Evolutionary conservation across 1,140 invertebrate genomes (phyloP).

Genomic region (Caenorhabditis remanei): DNA sequence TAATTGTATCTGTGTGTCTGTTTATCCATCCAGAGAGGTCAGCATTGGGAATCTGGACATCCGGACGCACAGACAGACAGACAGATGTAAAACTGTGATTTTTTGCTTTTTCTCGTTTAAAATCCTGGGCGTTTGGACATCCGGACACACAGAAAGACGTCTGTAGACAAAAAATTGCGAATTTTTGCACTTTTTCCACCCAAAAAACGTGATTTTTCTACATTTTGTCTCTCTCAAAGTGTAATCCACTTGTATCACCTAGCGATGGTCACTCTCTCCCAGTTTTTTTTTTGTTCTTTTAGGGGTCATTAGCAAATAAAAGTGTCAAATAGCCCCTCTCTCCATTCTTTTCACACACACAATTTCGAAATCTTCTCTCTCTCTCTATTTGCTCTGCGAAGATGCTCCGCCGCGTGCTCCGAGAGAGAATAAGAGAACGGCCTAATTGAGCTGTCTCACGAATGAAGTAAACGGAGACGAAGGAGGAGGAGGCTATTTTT

Average conservation of each 20-base stretch:
- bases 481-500: constrained; percentile 1
- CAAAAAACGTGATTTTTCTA: not conserved
- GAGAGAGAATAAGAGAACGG: not conserved
- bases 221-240: not conserved
- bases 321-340: constrained; percentile 46
- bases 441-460: constrained; percentile 49
- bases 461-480: not conserved
- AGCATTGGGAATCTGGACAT: too few species aligned
- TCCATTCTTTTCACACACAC: not conserved
- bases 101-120: too few species aligned
- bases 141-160: too few species aligned
- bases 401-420: not conserved
- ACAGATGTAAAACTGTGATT: too few species aligned
- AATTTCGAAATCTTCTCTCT: not conserved
- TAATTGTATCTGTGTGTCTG: too few species aligned
- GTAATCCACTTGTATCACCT: constrained; percentile 21
- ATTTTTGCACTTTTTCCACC: too few species aligned
- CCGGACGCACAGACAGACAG: too few species aligned
- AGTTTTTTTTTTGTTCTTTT: not conserved
- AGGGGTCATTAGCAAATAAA: not conserved
- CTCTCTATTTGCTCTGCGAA: not conserved
- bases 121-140: too few species aligned
- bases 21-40: too few species aligned
- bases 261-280: constrained; percentile 26
- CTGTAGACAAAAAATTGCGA: too few species aligned